These are phyloP conservation scores for Rotaria sp. DNA, from an alignment of 2,888 invertebrate species.

Conservation along the genomic window DNA sequence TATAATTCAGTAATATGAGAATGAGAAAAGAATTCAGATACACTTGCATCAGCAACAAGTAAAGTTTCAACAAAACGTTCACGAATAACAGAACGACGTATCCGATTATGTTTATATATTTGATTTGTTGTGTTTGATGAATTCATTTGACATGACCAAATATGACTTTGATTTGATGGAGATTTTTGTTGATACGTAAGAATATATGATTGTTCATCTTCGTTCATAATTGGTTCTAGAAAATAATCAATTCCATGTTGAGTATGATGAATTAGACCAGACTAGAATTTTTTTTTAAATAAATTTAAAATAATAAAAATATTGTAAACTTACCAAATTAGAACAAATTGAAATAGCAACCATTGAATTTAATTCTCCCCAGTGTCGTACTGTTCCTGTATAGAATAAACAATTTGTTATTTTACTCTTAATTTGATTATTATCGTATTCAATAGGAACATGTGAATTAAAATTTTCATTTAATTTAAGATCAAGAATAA, in stretches of 20 bases:
- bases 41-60: slow-evolving; percentile 34
- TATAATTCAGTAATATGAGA: slow-evolving; percentile 31
- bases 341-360: not conserved
- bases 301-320: no score
- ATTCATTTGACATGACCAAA: not conserved
- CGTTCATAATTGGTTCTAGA: not conserved
- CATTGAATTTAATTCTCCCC: not conserved
- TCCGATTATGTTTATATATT: not conserved
- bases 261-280: not conserved
- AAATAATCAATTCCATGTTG: not conserved
- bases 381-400: not conserved
- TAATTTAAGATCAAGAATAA: not conserved
- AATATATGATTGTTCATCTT: slow-evolving; percentile 1
- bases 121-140: no score
- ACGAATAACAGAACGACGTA: slow-evolving; percentile 21
- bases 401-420: not conserved
- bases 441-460: not conserved
- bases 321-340: not conserved
- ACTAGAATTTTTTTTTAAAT: not conserved
- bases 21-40: slow-evolving; percentile 26
- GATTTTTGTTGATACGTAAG: not conserved
- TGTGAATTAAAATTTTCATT: not conserved
- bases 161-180: not conserved
- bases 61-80: slow-evolving; percentile 33
- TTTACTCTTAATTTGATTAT: not conserved